Percentiles rank a stretch among this genome's conserved stretches.
These are phyloP conservation scores for Oeneis ivallda DNA, from an alignment of 2,888 invertebrate genomes.

Conservation along the genomic window DNA sequence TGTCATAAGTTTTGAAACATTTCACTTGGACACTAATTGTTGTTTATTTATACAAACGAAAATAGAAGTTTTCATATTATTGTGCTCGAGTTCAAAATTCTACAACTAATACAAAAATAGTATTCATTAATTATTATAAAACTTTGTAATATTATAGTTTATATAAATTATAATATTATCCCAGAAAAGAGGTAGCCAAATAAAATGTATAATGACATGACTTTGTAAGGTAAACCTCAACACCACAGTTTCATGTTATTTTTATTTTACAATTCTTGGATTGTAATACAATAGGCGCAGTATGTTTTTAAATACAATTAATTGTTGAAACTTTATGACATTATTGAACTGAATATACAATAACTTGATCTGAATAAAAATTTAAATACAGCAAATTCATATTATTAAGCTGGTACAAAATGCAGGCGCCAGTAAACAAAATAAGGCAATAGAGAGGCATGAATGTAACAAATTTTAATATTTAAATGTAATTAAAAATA, in stretches of 20 bases:
- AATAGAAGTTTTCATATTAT: background rate
- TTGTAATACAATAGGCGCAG: too few species aligned
- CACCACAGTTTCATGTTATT: too few species aligned
- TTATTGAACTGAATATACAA: background rate
- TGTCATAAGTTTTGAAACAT: background rate
- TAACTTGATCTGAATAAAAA: background rate
- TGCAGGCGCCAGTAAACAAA: background rate
- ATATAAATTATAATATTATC: too few species aligned
- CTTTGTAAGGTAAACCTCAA: too few species aligned
- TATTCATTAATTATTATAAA: too few species aligned
- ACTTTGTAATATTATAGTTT: too few species aligned
- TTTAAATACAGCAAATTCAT: background rate
- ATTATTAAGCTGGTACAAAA: constrained; percentile 5
- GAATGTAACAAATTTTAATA: background rate
- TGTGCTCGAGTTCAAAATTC: too few species aligned
- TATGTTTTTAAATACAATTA: background rate
- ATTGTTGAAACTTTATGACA: background rate
- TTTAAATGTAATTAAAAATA: constrained; percentile 5
- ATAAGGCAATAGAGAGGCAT: constrained; percentile 29
- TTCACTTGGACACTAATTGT: background rate
- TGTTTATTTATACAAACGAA: background rate
- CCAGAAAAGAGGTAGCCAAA: too few species aligned
- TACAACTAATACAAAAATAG: too few species aligned
- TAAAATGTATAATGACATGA: too few species aligned
- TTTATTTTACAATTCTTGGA: too few species aligned